Percentiles rank a stretch among this genome's conserved stretches.
phyloP scores from a whole-genome alignment of 1,140 invertebrate genomes.

The Psix sp. region DNA sequence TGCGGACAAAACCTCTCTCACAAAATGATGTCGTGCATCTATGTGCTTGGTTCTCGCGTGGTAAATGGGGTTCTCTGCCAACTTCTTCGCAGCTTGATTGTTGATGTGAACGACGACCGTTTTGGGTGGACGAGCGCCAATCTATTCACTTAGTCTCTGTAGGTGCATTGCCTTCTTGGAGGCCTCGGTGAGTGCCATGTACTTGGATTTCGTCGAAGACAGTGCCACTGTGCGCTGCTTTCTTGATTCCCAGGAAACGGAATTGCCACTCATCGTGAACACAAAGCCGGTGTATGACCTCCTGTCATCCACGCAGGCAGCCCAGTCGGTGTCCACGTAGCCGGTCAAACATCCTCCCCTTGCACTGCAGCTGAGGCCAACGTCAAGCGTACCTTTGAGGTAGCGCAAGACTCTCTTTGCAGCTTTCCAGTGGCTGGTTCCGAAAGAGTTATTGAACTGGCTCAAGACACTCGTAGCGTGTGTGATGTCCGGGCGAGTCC shows the following conservation, averaged over 20 bases:
- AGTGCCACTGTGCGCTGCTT: slow-evolving; percentile 56
- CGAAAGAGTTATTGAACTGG: slow-evolving; percentile 13
- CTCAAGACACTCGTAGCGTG: background rate
- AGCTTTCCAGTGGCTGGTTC: slow-evolving; percentile 27
- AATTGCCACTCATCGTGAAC: slow-evolving; percentile 47
- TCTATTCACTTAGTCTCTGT: background rate
- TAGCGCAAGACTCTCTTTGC: slow-evolving; percentile 59
- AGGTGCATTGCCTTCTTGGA: slow-evolving; percentile 45
- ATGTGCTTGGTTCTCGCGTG: slow-evolving; percentile 19
- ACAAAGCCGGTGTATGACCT: slow-evolving; percentile 60
- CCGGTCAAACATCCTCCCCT: slow-evolving; percentile 43
- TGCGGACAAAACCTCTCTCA: slow-evolving; percentile 3
- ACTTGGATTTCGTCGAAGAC: slow-evolving; percentile 55
- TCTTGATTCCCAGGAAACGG: slow-evolving; percentile 9
- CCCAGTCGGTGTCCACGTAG: slow-evolving; percentile 63
- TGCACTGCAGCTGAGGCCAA: slow-evolving; percentile 58
- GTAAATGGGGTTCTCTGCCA: slow-evolving; percentile 3
- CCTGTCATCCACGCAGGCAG: slow-evolving; percentile 55
- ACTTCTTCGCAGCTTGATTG: slow-evolving; percentile 15
- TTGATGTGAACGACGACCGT: background rate
- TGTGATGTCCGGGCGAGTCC: slow-evolving; percentile 6
- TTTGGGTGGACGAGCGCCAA: background rate
- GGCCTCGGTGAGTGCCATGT: slow-evolving; percentile 56
- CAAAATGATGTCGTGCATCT: slow-evolving; percentile 14
- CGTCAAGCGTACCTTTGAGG: slow-evolving; percentile 46